Conservation (phyloP, 2,113 vertebrate genomes). For the Mormyrus lacerda region DNA sequence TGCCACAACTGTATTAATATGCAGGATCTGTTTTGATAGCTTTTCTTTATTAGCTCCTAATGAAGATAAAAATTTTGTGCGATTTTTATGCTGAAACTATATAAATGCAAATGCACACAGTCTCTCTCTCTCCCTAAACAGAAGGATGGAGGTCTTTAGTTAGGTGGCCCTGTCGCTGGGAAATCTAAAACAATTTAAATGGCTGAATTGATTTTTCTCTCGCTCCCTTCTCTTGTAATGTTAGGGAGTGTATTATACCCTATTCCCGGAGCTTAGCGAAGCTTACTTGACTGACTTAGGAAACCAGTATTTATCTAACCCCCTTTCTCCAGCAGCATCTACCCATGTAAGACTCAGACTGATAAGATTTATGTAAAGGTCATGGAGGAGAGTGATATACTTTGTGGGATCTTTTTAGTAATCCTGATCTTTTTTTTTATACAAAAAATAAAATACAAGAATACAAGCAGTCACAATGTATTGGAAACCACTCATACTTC, state of each 20-base stretch:
- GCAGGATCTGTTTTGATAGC: constrained; percentile 40
- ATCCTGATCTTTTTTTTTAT: not conserved
- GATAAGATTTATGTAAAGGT: constrained; percentile 20
- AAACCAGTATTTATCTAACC: constrained; percentile 7
- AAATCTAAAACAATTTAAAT: constrained; percentile 46
- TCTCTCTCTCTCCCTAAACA: constrained; percentile 30
- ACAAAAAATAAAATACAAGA: not conserved
- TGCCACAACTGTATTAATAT: constrained; percentile 36
- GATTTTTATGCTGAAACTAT: constrained; percentile 50
- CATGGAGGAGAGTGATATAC: not conserved
- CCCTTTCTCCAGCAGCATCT: not conserved
- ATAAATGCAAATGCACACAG: constrained; percentile 60
- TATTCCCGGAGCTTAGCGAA: not conserved
- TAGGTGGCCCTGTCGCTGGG: constrained; percentile 27
- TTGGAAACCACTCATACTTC: not conserved
- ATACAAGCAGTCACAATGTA: not conserved
- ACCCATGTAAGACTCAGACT: not conserved
- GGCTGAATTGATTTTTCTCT: constrained; percentile 40
- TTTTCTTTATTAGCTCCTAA: constrained; percentile 58
- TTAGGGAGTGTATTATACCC: constrained; percentile 25
- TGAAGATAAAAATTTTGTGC: constrained; percentile 55
- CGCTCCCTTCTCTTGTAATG: constrained; percentile 25
- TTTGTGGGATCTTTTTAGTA: not conserved
- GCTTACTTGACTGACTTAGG: constrained; percentile 1
- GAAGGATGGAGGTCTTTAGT: constrained; percentile 28